Percentiles rank a stretch among this genome's conserved stretches.
phyloP scores from a whole-genome alignment of 2,888 invertebrate genomes.

The Leucoptera coffeella region DNA sequence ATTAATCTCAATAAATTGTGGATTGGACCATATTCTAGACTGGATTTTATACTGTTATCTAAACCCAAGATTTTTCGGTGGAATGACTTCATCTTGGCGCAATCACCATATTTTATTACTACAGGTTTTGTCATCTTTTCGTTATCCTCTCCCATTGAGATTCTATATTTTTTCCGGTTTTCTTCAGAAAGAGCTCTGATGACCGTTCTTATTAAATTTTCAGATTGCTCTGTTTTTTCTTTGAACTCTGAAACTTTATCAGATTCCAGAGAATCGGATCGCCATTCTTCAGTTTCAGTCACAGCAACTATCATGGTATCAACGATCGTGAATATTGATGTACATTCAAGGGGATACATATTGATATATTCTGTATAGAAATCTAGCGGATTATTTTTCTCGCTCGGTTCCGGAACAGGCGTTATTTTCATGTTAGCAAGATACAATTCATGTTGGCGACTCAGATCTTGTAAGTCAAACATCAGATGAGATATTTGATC shows the following conservation, averaged over 20 bases:
- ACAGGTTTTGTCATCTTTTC: slow-evolving; percentile 25
- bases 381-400: slow-evolving; percentile 10
- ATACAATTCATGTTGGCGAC: slow-evolving; percentile 36
- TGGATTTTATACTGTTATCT: slow-evolving; percentile 19
- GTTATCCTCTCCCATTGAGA: slow-evolving; percentile 30
- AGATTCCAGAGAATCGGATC: slow-evolving; percentile 2
- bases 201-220: slow-evolving; percentile 20
- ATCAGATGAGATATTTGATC: slow-evolving; percentile 42
- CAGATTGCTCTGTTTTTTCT: slow-evolving; percentile 16
- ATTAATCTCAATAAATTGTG: slow-evolving; percentile 22
- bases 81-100: slow-evolving; percentile 23
- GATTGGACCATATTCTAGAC: slow-evolving; percentile 24
- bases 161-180: slow-evolving; percentile 20
- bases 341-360: slow-evolving; percentile 25
- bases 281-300: slow-evolving; percentile 11
- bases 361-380: slow-evolving; percentile 15
- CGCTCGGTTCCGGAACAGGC: slow-evolving; percentile 15
- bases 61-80: slow-evolving; percentile 30
- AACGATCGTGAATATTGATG: slow-evolving; percentile 24
- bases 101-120: slow-evolving; percentile 27
- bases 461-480: slow-evolving; percentile 48
- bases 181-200: slow-evolving; percentile 21
- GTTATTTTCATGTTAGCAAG: slow-evolving; percentile 35
- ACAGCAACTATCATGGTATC: slow-evolving; percentile 24
- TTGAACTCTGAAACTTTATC: slow-evolving; percentile 6